These are phyloP conservation scores for Lycocerus yunnanus DNA, from an alignment of 2,888 invertebrate species.

Conservation along the genomic window DNA sequence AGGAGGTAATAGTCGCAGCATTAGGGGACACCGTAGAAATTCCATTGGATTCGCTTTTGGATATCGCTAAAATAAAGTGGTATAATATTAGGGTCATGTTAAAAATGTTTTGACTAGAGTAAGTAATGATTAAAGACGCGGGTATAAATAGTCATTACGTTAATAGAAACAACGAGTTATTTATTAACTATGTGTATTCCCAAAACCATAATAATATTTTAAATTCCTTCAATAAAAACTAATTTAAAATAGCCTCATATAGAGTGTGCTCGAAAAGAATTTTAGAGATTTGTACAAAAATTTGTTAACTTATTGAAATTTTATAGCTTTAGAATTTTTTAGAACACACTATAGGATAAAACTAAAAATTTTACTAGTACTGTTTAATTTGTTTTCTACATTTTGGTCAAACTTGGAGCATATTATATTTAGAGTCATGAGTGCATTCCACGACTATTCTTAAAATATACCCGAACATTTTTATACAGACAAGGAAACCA, in stretches of 20 bases:
- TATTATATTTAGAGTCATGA: conserved; percentile 9
- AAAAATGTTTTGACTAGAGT: neutral
- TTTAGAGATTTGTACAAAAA: neutral
- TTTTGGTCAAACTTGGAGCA: neutral
- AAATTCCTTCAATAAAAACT: neutral
- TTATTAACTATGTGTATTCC: conserved; percentile 3
- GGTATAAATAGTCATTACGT: conserved; percentile 21
- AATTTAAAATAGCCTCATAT: neutral
- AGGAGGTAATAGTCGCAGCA: conserved; percentile 54
- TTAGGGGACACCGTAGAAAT: conserved; percentile 37
- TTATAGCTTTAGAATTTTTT: too few relatives aligned
- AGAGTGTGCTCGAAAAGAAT: neutral
- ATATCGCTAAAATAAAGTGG: conserved; percentile 10
- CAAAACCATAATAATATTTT: neutral
- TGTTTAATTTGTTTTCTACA: neutral
- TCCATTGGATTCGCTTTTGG: conserved; percentile 14
- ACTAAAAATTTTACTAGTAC: neutral
- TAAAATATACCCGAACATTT: conserved; percentile 8
- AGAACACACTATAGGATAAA: too few relatives aligned
- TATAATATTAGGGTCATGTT: neutral
- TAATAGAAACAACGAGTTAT: conserved; percentile 5
- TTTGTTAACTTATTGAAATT: too few relatives aligned
- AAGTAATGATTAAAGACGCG: conserved; percentile 5
- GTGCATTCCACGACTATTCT: conserved; percentile 16
- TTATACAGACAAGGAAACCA: neutral